Base-by-base conservation (phyloP, 2,888 invertebrate species). In the Parthenolecanium corni region DNA sequence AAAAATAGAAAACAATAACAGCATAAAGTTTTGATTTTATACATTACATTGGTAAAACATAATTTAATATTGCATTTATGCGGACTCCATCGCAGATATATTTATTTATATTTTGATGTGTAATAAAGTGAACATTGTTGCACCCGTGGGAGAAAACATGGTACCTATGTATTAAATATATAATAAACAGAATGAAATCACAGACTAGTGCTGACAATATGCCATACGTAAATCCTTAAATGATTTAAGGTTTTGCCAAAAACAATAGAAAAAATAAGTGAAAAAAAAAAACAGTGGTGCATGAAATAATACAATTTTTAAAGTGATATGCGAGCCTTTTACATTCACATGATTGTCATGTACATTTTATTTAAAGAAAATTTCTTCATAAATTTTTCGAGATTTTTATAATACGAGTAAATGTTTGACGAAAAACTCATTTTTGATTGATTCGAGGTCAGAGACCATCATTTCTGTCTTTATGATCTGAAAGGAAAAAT, bases 201-300 rank as follows among this genome's bases (percentile, higher is more conserved):
- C 31, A 61, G 58, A 61, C 58, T 61, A 61, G 58, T 49, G 14
- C 38, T 40, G 58, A 51, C 58, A 61, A 61, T 61, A 61, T 61
- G 58, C 16, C 58, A 51, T 61, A 61, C 58, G 20, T 23, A 14
- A 40, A 51, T 21, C 4, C 6, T 21, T 49, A 47, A 25, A 61
- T 49, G 23, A 21, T 11, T 36, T 61, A 31, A 61, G 58, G 12
- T 14, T 36, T 16, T n/a, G 11, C 21, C 21, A 40, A 40, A 36
- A 40, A 53, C 3, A 3, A 53, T 24, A 38, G 20, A 53, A 53
- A 38, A 9, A 25, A 53, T n/a, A 24, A 51, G 11, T 5, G 5
- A 47, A 20, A 18, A 52, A 3, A 2, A 46, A 6, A 51, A 51
- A 51, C 21, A n/a, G 11, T 51, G 23, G 47, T 47, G 31, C 51